Percentiles rank a stretch among this genome's conserved stretches.
Conservation (phyloP, 1,140 invertebrate species). For the Cataglyphis hispanica region DNA sequence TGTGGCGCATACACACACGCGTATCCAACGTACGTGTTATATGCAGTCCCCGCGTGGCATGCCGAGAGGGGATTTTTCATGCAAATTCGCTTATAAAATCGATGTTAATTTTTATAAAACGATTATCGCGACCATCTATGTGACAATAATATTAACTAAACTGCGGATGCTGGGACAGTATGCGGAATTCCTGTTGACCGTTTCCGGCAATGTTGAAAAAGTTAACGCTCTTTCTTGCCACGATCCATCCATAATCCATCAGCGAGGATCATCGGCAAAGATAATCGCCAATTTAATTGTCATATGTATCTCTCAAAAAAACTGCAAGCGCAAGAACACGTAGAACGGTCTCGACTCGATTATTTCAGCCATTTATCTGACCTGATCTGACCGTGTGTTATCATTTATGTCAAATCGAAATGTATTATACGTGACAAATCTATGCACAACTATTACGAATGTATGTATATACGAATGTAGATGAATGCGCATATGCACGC, state of each 20-base stretch:
- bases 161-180: constrained; percentile 19
- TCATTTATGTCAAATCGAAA: constrained; percentile 37
- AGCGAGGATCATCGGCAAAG: not conserved
- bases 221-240: constrained; percentile 4
- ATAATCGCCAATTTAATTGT: constrained; percentile 30
- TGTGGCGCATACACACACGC: not conserved
- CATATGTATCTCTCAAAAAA: not conserved
- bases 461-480: constrained; percentile 16
- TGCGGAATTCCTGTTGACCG: constrained; percentile 59
- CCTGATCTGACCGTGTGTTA: constrained; percentile 9
- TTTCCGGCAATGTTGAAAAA: constrained; percentile 14
- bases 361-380: not conserved
- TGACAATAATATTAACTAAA: constrained; percentile 74
- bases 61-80: constrained; percentile 76
- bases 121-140: constrained; percentile 73
- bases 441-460: constrained; percentile 37
- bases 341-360: not conserved
- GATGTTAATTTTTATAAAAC: constrained; percentile 81
- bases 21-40: constrained; percentile 45
- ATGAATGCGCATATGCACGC: constrained; percentile 20
- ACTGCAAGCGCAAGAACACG: too few relatives aligned
- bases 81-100: constrained; percentile 80
- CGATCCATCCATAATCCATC: not conserved
- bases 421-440: not conserved
- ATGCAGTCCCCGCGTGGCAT: constrained; percentile 34